Evolutionary conservation across 1,140 invertebrate species (phyloP), one percentile per base, ranked within the genome.

Genomic region (Caenorhabditis remanei): DNA sequence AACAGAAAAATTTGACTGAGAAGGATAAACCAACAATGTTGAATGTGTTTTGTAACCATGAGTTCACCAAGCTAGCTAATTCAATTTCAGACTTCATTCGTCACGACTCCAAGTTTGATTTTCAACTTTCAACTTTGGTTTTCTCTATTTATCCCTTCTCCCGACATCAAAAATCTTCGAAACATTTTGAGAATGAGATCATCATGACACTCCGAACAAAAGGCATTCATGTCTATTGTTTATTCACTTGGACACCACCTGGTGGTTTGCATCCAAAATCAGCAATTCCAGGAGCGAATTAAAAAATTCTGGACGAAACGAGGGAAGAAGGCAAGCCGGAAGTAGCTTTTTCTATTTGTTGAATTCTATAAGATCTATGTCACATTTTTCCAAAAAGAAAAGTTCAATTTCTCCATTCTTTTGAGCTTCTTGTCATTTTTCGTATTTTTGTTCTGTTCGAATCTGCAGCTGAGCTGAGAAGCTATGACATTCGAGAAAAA

Each of bases 91-190:
- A 19, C 13, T 61, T 2, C 32, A 32, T 32, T 40, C 61, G 55
- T 24, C 65, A 46, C 63, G 40, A 41, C 8, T 32, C 21, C 65
- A 41, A 13, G 41, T 71, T 65, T 65, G 63, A 4, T 41, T 65
- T 41, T 71, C 65, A 71, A 71, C 61, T 63, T 63, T 46, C 65
- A 71, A 71, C 65, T 50, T 53, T 79, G 46, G 71, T n/a, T 24
- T 50, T 24, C 9, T 8, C n/a, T n/a, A n/a, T 48, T 50, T 50
- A 46, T 79, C 11, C 7, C 24, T 50, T 46, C 19, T 79, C 9
- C 16, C 19, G 7, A 24, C 71, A 79, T n/a, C 71, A 79, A 13
- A 50, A 79, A 79, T n/a, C 71, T 79, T 9, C 19, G 7, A 65
- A 65, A 40, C 9, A 41, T 65, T 8, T 50, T 8, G 61, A 40